Percentiles rank a stretch among this genome's conserved stretches.
Evolutionary conservation across 2,797 vertebrate genomes (phyloP).

Genomic region (Podarcis siculus): DNA sequence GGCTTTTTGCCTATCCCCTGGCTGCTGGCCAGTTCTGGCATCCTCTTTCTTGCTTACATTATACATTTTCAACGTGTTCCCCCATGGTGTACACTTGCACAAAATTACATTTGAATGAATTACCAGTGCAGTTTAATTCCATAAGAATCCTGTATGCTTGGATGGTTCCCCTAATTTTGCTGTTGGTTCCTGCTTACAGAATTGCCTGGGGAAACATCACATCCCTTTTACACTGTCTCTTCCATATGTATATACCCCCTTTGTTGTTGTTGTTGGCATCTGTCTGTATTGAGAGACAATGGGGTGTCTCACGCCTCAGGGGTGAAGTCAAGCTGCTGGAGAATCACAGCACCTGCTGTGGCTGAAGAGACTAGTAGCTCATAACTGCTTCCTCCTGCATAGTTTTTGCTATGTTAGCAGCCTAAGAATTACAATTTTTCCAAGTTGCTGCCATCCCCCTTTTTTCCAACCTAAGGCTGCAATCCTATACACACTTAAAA

Average conservation of each 20-base stretch:
- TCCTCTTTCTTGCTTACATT: not conserved
- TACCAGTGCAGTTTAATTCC: not conserved
- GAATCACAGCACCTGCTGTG: no score
- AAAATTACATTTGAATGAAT: not conserved
- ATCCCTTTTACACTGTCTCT: not conserved
- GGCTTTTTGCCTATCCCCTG: not conserved
- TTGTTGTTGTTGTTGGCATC: not conserved
- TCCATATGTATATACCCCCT: not conserved
- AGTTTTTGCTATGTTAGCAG: no score
- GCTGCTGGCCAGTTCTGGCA: not conserved
- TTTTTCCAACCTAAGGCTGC: no score
- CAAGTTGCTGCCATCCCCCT: not conserved
- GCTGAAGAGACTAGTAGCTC: no score
- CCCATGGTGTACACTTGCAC: not conserved
- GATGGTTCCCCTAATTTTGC: not conserved
- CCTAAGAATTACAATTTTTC: no score
- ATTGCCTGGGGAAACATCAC: constrained; percentile 2
- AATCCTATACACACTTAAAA: no score
- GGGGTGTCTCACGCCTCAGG: no score
- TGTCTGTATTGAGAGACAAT: not conserved
- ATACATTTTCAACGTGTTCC: not conserved
- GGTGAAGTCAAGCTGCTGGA: no score
- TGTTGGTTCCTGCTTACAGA: not conserved
- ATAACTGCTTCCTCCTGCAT: no score
- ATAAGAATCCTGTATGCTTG: not conserved